Evolutionary conservation across 2,113 vertebrate species (phyloP).

Genomic region (Hippoglossus stenolepis): DNA sequence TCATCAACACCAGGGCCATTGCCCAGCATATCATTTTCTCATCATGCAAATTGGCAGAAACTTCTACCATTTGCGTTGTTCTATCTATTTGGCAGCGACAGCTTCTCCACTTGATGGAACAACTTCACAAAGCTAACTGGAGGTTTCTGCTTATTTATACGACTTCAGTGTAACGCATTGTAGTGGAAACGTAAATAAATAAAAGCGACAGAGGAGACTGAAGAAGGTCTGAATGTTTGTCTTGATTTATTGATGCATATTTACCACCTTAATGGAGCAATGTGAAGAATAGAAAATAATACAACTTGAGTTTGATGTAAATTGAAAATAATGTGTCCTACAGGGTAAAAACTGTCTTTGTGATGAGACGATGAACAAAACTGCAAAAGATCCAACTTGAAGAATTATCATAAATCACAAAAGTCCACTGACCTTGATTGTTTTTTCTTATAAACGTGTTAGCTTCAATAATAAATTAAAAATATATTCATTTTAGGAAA

Average conservation of each 20-base stretch:
- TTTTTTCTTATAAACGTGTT: conserved; percentile 34
- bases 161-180: conserved; percentile 25
- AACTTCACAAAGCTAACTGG: conserved; percentile 47
- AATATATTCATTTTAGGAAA: not conserved
- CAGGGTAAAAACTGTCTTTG: conserved; percentile 13
- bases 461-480: not conserved
- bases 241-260: conserved; percentile 52
- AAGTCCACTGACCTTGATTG: conserved; percentile 7
- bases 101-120: conserved; percentile 44
- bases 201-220: conserved; percentile 19
- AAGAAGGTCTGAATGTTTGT: conserved; percentile 12
- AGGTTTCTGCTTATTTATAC: conserved; percentile 49
- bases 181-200: conserved; percentile 29
- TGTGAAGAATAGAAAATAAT: conserved; percentile 18
- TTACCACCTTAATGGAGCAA: not conserved
- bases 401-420: conserved; percentile 19
- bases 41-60: conserved; percentile 79
- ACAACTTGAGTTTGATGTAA: conserved; percentile 27
- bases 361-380: conserved; percentile 20
- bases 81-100: conserved; percentile 54
- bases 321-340: conserved; percentile 24
- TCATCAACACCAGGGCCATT: conserved; percentile 72
- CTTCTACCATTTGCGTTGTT: conserved; percentile 55
- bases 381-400: conserved; percentile 30
- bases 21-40: conserved; percentile 74